phyloP scores from a whole-genome alignment of 2,888 invertebrate genomes.

The Melanostoma scalare region DNA sequence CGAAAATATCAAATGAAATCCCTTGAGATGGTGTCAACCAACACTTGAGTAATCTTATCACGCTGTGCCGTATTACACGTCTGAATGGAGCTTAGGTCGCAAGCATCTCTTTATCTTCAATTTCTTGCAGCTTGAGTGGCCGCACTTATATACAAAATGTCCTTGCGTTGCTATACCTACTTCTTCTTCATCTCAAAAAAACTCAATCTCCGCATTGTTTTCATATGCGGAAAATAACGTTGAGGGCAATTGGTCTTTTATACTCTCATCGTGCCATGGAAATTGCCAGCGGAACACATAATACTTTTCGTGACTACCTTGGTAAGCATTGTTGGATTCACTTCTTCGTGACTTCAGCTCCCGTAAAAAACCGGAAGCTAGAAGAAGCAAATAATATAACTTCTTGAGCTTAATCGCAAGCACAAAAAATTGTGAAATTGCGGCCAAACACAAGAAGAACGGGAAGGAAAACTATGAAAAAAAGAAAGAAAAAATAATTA shows the following conservation, averaged over 20 bases:
- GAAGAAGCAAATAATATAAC: conserved; percentile 48
- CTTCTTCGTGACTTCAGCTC: conserved; percentile 66
- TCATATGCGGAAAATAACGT: conserved; percentile 36
- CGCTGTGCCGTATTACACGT: no score
- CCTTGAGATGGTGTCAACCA: no score
- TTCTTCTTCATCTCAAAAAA: conserved; percentile 1
- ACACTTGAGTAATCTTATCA: no score
- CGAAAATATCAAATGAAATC: no score
- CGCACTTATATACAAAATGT: no score
- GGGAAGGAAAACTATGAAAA: conserved; percentile 14
- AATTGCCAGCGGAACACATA: conserved; percentile 33
- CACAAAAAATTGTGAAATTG: conserved; percentile 23
- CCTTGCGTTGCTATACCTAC: neutral
- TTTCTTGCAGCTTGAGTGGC: no score
- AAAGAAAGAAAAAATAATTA: conserved; percentile 61
- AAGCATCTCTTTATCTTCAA: no score
- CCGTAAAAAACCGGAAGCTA: conserved; percentile 51
- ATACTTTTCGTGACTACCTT: conserved; percentile 42
- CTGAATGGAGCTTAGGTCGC: no score
- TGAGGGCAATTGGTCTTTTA: conserved; percentile 20
- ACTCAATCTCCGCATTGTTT: conserved; percentile 45
- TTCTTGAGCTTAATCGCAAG: conserved; percentile 37
- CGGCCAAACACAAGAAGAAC: conserved; percentile 18
- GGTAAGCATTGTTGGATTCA: conserved; percentile 51
- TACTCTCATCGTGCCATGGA: conserved; percentile 15